Evolutionary conservation across 2,797 vertebrate genomes (phyloP).

Genomic region (Diceros bicornis): DNA sequence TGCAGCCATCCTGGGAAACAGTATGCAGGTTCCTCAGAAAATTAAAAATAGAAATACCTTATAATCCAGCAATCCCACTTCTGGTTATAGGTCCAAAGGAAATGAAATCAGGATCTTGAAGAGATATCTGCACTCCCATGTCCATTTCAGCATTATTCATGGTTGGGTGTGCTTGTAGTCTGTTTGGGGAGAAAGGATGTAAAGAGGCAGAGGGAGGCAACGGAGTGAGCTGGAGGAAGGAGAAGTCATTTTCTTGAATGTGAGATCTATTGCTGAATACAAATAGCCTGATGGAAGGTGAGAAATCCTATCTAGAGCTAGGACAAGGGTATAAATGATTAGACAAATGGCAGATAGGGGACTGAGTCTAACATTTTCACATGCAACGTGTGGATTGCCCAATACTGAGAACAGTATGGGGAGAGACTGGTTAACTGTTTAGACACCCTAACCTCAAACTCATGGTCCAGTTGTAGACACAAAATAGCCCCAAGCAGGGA

Average conservation of each 20-base stretch:
- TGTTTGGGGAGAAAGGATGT: neutral
- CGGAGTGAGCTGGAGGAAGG: neutral
- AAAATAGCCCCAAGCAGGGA: neutral
- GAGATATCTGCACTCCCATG: neutral
- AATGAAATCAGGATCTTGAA: neutral
- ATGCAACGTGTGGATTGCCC: no score
- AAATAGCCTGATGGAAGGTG: neutral
- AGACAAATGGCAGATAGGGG: neutral
- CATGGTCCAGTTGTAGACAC: neutral
- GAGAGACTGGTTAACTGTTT: neutral
- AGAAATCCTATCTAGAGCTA: neutral
- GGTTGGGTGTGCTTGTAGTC: neutral
- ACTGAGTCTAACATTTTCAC: neutral
- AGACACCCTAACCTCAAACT: neutral
- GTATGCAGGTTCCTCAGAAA: neutral
- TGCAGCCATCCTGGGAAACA: neutral
- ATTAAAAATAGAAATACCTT: neutral
- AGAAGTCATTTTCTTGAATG: neutral
- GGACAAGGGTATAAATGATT: neutral
- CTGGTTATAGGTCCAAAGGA: neutral
- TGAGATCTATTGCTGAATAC: neutral
- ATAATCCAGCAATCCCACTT: neutral
- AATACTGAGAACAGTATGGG: neutral
- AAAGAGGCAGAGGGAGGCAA: neutral
- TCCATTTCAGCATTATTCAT: neutral